A percentile compares a stretch with the other conserved stretches of the same genome.
phyloP scores from a whole-genome alignment of 2,797 vertebrate species.

The Zonotrichia albicollis region DNA sequence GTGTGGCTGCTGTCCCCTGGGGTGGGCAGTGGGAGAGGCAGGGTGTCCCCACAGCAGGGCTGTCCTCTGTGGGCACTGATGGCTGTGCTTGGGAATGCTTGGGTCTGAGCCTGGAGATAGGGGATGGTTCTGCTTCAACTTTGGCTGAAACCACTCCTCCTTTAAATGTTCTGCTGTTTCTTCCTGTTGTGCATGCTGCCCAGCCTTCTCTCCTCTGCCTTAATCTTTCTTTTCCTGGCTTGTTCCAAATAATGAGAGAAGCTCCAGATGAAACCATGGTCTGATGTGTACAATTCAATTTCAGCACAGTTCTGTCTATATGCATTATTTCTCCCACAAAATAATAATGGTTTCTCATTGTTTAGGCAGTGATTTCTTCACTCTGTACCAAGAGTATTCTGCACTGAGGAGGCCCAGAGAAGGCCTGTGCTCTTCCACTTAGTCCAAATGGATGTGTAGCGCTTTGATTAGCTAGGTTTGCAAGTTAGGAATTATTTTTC shows the following conservation, averaged over 20 bases:
- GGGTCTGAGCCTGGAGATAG: not conserved
- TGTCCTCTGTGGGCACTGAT: fast-evolving
- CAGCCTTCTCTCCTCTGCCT: not conserved
- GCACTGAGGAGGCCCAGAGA: not conserved
- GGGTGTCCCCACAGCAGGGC: not conserved
- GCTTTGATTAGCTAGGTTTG: not conserved
- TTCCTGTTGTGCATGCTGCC: not conserved
- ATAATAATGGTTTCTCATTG: not conserved
- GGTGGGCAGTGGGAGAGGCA: not conserved
- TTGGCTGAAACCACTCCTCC: not conserved
- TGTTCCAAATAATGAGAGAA: not conserved
- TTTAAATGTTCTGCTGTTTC: not conserved
- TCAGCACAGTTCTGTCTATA: not conserved
- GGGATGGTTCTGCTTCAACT: not conserved
- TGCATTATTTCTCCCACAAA: not conserved
- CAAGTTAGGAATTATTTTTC: not conserved
- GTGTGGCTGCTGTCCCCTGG: not conserved
- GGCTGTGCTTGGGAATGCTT: not conserved
- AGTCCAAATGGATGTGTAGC: not conserved
- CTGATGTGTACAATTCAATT: not conserved
- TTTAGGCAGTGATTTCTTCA: not conserved
- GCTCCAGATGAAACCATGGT: not conserved
- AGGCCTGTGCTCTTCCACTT: not conserved
- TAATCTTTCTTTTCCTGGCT: not conserved
- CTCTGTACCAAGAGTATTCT: no score